phyloP scores from a whole-genome alignment of 2,888 invertebrate species.

The Coenonympha glycerion region DNA sequence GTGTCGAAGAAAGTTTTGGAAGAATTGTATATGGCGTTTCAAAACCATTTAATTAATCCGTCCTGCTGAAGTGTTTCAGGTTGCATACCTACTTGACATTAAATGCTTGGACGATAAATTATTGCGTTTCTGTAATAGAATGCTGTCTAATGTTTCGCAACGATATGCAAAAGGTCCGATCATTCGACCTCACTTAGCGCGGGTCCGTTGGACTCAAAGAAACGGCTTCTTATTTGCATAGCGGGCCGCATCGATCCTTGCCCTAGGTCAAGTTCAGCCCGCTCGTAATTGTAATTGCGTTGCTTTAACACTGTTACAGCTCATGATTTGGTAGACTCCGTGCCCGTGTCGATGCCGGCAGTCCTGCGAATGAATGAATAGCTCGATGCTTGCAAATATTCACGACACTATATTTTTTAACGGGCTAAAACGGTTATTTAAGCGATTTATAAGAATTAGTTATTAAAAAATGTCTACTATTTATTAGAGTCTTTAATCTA shows the following conservation, averaged over 20 bases:
- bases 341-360: too few species aligned
- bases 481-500: too few species aligned
- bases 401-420: too few species aligned
- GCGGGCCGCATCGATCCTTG: constrained; percentile 58
- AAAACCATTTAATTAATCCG: too few species aligned
- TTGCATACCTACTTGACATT: too few species aligned
- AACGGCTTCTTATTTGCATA: constrained; percentile 67
- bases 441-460: too few species aligned
- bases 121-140: neutral
- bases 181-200: constrained; percentile 24
- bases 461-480: too few species aligned
- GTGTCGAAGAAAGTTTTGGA: too few species aligned
- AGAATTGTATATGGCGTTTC: too few species aligned
- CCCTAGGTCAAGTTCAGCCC: constrained; percentile 68
- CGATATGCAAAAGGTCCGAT: constrained; percentile 24
- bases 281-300: constrained; percentile 64
- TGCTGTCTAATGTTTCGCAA: neutral
- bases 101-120: too few species aligned
- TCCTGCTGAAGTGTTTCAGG: too few species aligned
- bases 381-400: constrained; percentile 15
- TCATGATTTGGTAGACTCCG: constrained; percentile 42
- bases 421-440: too few species aligned
- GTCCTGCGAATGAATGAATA: constrained; percentile 18
- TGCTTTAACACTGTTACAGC: constrained; percentile 54
- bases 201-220: constrained; percentile 41